phyloP scores from a whole-genome alignment of 2,888 invertebrate genomes.

The Cyclophora punctaria region DNA sequence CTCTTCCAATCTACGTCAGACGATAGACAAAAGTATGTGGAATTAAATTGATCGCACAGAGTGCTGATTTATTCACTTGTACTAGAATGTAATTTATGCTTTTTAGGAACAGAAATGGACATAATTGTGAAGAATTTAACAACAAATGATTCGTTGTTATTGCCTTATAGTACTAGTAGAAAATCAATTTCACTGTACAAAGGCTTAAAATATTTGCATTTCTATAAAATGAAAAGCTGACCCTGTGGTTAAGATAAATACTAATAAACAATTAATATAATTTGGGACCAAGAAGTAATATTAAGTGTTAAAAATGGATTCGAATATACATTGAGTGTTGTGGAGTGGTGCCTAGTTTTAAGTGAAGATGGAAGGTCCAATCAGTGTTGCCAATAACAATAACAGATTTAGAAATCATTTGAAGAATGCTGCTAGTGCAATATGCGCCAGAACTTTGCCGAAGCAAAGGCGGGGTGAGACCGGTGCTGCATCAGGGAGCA shows the following conservation, averaged over 20 bases:
- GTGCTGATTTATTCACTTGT: constrained; percentile 4
- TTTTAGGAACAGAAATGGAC: constrained; percentile 19
- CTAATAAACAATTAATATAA: neutral
- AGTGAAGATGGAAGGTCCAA: constrained; percentile 68
- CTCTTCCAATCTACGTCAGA: neutral
- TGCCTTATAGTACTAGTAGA: constrained; percentile 13
- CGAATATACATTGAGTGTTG: constrained; percentile 42
- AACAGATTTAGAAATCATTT: constrained; percentile 60
- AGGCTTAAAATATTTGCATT: constrained; percentile 4
- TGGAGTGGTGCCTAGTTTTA: constrained; percentile 24
- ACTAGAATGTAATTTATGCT: constrained; percentile 1
- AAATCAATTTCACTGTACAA: constrained; percentile 10
- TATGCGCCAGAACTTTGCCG: constrained; percentile 64
- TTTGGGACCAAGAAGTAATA: constrained; percentile 12
- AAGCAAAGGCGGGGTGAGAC: constrained; percentile 60
- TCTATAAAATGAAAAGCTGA: constrained; percentile 14
- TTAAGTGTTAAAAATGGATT: constrained; percentile 42
- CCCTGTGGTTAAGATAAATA: neutral
- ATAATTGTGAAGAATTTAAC: constrained; percentile 12
- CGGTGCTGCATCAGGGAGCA: constrained; percentile 35
- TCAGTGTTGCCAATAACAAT: constrained; percentile 65
- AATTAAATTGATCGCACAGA: neutral
- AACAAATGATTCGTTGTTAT: constrained; percentile 16
- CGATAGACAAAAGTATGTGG: too few relatives aligned
- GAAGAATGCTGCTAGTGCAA: constrained; percentile 65